A percentile compares a stretch with the other conserved stretches of the same genome.
These are phyloP conservation scores for Malacosoma neustria DNA, from an alignment of 2,888 invertebrate genomes.

Conservation along the genomic window DNA sequence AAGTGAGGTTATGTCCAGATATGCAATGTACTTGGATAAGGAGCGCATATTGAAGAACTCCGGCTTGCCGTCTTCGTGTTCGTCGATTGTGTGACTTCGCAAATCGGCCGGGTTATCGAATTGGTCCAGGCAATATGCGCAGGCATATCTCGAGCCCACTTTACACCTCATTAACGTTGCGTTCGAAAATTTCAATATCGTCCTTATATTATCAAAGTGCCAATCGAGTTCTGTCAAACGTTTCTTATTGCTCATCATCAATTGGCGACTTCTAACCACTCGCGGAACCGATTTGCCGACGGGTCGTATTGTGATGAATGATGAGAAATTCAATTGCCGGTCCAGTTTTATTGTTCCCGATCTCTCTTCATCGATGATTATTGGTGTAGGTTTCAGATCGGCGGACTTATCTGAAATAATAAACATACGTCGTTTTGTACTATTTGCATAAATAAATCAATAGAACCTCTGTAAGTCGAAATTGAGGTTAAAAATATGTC, in stretches of 20 bases:
- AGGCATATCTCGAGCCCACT: constrained; percentile 33
- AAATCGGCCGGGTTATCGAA: constrained; percentile 35
- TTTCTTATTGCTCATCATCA: constrained; percentile 17
- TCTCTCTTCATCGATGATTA: constrained; percentile 1
- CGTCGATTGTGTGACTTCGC: constrained; percentile 30
- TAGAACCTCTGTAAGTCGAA: too few species aligned
- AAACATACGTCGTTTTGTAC: too few species aligned
- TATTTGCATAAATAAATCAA: too few species aligned
- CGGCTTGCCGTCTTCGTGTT: constrained; percentile 26
- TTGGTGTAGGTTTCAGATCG: too few species aligned
- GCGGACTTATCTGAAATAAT: too few species aligned
- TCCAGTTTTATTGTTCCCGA: constrained; percentile 21
- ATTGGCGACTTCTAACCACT: constrained; percentile 15
- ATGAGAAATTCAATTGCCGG: constrained; percentile 31
- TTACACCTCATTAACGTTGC: constrained; percentile 43
- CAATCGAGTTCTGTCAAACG: constrained; percentile 36
- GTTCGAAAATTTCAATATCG: constrained; percentile 37
- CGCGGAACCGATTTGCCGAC: constrained; percentile 16
- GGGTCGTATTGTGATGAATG: constrained; percentile 32
- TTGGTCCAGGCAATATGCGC: constrained; percentile 46
- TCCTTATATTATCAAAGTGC: constrained; percentile 44
- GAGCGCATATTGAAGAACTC: constrained; percentile 34
- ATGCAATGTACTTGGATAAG: constrained; percentile 37
- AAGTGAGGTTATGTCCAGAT: constrained; percentile 41
- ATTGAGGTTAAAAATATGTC: too few species aligned